Evolutionary conservation across 2,113 vertebrate species (phyloP), one percentile per base, ranked within the genome.

Genomic region (Microcebus lehilahytsara): DNA sequence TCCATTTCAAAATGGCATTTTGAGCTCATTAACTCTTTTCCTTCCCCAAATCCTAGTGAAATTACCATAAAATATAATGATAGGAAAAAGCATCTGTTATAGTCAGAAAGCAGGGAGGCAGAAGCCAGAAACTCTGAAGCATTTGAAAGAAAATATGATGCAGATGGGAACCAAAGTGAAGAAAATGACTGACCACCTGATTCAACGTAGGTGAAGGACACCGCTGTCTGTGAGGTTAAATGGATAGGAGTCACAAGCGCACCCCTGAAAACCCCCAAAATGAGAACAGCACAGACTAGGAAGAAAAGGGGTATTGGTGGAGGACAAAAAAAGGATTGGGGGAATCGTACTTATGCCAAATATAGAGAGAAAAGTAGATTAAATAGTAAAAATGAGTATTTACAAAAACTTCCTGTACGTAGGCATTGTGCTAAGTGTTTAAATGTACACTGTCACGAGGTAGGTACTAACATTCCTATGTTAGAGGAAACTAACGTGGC

Each of bases 351-450:
- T 9, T 77, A 12, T 34, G 62, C 46, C 49, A 81, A 20, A 34
- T 75, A 91, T 93, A 93, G n/a, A 88, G 49, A 93, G 46, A 92
- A 91, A 40, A 86, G 34, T 88, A 84, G 53, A 51, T 89, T 93
- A 46, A 88, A 27, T 62, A 93, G 30, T 8, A 69, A 3, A 79
- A 49, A 11, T 49, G 12, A 67, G 34, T 42, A 22, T 58, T 89
- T 37, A 46, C 2, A 2, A 74, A 19, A 71, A 58, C 9, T 62
- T 60, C 25, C 49, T 64, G 27, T 69, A 34, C 53, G 62, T 81
- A 46, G 64, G 37, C 3, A 20, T 9, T 46, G 56, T 89, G 46
- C 37, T 53, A 69, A 64, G 34, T 89, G 67, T 94, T 95, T 51
- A 74, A 51, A 17, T 51, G 1, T 17, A 32, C 53, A 49, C 22